Percentiles rank a stretch among this genome's conserved stretches.
Evolutionary conservation across 2,888 invertebrate genomes (phyloP).

Genomic region (Eilema sororculum): DNA sequence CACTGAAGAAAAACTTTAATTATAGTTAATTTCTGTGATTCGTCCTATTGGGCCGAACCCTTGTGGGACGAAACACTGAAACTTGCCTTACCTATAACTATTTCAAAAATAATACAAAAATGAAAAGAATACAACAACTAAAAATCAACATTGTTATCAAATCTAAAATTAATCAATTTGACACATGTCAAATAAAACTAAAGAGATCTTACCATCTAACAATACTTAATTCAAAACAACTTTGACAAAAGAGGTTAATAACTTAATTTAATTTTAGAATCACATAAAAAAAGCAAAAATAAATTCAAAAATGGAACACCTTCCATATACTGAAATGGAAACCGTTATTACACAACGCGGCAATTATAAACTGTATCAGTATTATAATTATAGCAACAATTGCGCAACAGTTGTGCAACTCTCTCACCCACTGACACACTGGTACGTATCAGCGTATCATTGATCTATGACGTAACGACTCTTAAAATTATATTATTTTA

Average conservation of each 20-base stretch:
- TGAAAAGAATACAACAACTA: neutral
- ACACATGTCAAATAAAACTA: neutral
- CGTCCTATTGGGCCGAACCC: too few species aligned
- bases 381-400: slow-evolving; percentile 33
- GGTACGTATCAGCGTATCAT: slow-evolving; percentile 22
- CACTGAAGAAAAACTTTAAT: too few species aligned
- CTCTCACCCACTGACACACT: slow-evolving; percentile 29
- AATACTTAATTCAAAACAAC: too few species aligned
- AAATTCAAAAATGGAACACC: slow-evolving; percentile 10
- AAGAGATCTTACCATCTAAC: too few species aligned
- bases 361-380: slow-evolving; percentile 34
- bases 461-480: slow-evolving; percentile 20
- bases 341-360: slow-evolving; percentile 14
- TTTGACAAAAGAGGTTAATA: neutral
- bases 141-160: neutral
- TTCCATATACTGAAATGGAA: slow-evolving; percentile 7
- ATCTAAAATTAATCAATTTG: neutral
- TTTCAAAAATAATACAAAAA: too few species aligned
- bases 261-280: neutral
- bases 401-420: slow-evolving; percentile 29
- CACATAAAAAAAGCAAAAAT: neutral
- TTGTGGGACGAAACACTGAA: too few species aligned
- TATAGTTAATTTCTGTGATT: too few species aligned
- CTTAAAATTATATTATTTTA: slow-evolving; percentile 26
- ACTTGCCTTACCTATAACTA: too few species aligned